A percentile compares a stretch with the other conserved stretches of the same genome.
Evolutionary conservation across 2,888 invertebrate species (phyloP).

Genomic region (Shargacucullia verbasci): DNA sequence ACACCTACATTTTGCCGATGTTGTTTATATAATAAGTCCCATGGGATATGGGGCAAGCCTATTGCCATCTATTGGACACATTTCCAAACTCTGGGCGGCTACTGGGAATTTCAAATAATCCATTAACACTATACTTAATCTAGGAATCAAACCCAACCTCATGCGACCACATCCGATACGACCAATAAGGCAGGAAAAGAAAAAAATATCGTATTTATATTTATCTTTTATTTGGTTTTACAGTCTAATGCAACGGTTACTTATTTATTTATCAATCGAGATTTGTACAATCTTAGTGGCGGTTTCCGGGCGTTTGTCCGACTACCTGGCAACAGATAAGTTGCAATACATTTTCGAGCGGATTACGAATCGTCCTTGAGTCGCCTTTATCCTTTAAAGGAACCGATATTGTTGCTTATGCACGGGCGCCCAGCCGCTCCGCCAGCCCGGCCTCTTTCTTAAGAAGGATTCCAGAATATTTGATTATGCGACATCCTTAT

Average conservation of each 20-base stretch:
- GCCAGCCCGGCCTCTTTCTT: constrained; percentile 72
- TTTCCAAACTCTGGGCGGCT: too few species aligned
- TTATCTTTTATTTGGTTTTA: constrained; percentile 47
- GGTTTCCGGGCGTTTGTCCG: constrained; percentile 48
- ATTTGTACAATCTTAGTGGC: constrained; percentile 52
- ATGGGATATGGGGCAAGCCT: too few species aligned
- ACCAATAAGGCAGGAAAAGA: too few species aligned
- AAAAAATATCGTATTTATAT: constrained; percentile 8
- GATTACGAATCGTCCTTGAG: constrained; percentile 81
- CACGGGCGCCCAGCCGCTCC: constrained; percentile 76
- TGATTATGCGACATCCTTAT: constrained; percentile 82
- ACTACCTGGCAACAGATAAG: constrained; percentile 69
- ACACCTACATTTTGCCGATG: too few species aligned
- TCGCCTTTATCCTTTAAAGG: constrained; percentile 82
- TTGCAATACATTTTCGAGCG: constrained; percentile 70
- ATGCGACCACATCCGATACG: too few species aligned
- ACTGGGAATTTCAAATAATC: too few species aligned
- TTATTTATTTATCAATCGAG: constrained; percentile 46
- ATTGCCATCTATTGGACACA: too few species aligned
- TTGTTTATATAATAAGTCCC: too few species aligned
- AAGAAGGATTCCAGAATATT: constrained; percentile 83
- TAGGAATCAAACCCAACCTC: too few species aligned
- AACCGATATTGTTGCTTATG: constrained; percentile 84
- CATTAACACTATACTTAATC: too few species aligned
- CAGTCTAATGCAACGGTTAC: constrained; percentile 25